Conservation (phyloP, 2,113 vertebrate species). For the Trematocara zebra region DNA sequence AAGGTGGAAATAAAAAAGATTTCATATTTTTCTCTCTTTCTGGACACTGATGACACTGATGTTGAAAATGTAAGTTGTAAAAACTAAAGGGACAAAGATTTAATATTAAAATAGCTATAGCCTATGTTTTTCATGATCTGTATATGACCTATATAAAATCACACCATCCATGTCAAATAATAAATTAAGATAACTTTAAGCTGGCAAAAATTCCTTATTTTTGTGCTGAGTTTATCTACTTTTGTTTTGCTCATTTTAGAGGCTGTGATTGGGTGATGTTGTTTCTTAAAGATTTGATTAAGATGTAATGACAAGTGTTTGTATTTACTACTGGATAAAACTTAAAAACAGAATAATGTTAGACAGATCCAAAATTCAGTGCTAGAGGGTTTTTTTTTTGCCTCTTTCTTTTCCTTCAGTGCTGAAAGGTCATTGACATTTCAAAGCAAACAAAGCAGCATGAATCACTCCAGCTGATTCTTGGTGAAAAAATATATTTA, state of each 20-base stretch:
- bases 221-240: not conserved
- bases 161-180: not conserved
- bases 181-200: not conserved
- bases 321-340: not conserved
- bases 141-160: not conserved
- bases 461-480: not conserved
- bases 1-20: not conserved
- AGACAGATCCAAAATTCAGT: not conserved
- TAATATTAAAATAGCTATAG: not conserved
- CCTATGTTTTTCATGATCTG: accelerated
- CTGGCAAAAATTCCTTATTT: not conserved
- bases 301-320: not conserved
- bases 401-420: too few species aligned
- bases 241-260: not conserved
- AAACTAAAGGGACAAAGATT: not conserved
- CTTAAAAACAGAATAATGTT: not conserved
- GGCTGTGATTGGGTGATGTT: not conserved
- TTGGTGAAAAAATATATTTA: not conserved
- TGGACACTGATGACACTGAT: not conserved
- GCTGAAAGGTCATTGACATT: not conserved
- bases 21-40: not conserved
- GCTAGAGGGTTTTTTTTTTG: not conserved
- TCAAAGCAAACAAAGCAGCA: not conserved
- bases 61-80: not conserved
- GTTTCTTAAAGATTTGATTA: not conserved